These are phyloP conservation scores for Neodiprion virginianus DNA, from an alignment of 1,140 invertebrate species.

Conservation along the genomic window DNA sequence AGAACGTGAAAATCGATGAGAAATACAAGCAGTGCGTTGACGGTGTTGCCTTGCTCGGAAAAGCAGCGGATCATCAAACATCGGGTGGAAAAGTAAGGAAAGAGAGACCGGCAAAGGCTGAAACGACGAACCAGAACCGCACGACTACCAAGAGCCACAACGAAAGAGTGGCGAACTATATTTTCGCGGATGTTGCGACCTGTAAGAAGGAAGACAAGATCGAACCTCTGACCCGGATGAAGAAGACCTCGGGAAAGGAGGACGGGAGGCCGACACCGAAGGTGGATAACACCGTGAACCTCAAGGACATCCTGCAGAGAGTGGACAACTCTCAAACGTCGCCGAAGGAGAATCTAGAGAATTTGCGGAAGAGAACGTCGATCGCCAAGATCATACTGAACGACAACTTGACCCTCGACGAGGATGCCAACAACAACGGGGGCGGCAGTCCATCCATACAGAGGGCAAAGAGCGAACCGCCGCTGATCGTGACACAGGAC, in stretches of 20 bases:
- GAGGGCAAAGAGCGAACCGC: constrained; percentile 34
- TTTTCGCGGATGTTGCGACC: constrained; percentile 31
- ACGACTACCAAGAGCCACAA: constrained; percentile 38
- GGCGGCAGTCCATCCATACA: constrained; percentile 13
- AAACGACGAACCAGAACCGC: constrained; percentile 39
- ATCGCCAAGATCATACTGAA: constrained; percentile 55
- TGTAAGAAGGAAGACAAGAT: neutral
- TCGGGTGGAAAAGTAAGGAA: neutral
- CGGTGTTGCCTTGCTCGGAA: constrained; percentile 31
- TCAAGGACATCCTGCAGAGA: constrained; percentile 47
- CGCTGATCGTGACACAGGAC: constrained; percentile 20
- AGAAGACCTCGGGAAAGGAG: constrained; percentile 21
- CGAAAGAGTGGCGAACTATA: constrained; percentile 46
- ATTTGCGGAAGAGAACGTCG: constrained; percentile 50
- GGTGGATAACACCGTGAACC: constrained; percentile 13
- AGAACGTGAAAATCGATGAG: constrained; percentile 50
- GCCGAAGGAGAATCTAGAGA: constrained; percentile 53
- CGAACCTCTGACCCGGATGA: neutral
- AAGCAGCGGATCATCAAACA: constrained; percentile 5
- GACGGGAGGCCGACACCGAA: constrained; percentile 14
- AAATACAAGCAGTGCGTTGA: constrained; percentile 58
- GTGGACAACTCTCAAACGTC: constrained; percentile 40
- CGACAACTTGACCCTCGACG: constrained; percentile 40
- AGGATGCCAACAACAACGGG: constrained; percentile 39
- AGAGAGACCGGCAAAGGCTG: neutral